These are phyloP conservation scores for Bos indicus DNA, from an alignment of 2,113 vertebrate genomes.

Conservation along the genomic window DNA sequence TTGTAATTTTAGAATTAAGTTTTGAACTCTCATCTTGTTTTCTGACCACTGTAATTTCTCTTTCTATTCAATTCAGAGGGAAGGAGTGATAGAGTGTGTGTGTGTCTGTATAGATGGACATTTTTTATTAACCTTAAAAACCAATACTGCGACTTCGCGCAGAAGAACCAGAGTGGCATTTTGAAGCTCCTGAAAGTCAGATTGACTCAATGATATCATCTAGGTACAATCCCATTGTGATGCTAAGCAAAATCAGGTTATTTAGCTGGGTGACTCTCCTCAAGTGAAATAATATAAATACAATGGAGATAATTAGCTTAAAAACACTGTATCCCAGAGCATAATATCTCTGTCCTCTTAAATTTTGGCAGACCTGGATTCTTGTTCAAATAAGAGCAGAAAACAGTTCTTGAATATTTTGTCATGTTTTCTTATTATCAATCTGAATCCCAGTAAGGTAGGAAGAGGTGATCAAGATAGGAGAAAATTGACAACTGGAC, in stretches of 20 bases:
- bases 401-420: neutral
- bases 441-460: neutral
- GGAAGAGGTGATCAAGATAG: neutral
- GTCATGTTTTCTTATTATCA: neutral
- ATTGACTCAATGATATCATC: neutral
- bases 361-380: neutral
- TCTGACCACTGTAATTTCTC: neutral
- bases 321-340: neutral
- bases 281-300: neutral
- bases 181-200: neutral
- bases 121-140: neutral
- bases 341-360: neutral
- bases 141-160: neutral
- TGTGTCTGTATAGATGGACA: neutral
- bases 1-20: constrained; percentile 16
- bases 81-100: neutral
- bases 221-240: neutral
- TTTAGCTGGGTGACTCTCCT: neutral
- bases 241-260: neutral
- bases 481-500: neutral
- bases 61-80: neutral
- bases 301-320: neutral
- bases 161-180: neutral
- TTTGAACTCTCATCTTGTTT: constrained; percentile 26
- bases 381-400: neutral